A percentile compares a stretch with the other conserved stretches of the same genome.
Conservation (phyloP, 2,797 vertebrate genomes). For the Synaphobranchus kaupii region DNA sequence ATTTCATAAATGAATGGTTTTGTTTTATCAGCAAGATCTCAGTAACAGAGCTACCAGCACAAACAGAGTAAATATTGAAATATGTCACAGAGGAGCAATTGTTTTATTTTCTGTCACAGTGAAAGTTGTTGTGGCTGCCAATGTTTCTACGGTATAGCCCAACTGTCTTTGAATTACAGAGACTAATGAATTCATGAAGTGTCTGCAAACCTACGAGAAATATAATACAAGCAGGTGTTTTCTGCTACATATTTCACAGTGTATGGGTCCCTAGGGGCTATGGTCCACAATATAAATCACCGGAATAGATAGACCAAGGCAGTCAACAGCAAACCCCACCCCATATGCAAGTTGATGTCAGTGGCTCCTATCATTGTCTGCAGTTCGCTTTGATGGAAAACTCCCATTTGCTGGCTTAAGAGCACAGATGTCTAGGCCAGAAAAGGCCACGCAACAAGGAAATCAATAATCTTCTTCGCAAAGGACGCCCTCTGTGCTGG, state of each 20-base stretch:
- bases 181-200: neutral
- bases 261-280: neutral
- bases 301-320: neutral
- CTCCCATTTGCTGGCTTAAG: constrained; percentile 39
- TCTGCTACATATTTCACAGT: neutral
- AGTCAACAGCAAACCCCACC: neutral
- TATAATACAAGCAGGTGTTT: neutral
- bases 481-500: constrained; percentile 57
- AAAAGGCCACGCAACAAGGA: constrained; percentile 37
- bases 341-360: constrained; percentile 30
- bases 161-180: constrained; percentile 8
- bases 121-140: neutral
- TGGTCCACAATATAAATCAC: constrained; percentile 1
- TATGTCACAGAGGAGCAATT: neutral
- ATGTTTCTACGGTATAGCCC: neutral
- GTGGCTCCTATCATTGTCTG: constrained; percentile 34
- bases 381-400: constrained; percentile 40
- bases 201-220: neutral
- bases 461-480: constrained; percentile 63
- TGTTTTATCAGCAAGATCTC: neutral
- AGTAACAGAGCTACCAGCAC: neutral
- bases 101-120: neutral
- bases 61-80: neutral
- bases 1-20: neutral
- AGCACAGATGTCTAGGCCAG: constrained; percentile 42